Percentiles rank a stretch among this genome's conserved stretches.
phyloP scores from a whole-genome alignment of 2,888 invertebrate genomes.

The Pegoplata infirma region DNA sequence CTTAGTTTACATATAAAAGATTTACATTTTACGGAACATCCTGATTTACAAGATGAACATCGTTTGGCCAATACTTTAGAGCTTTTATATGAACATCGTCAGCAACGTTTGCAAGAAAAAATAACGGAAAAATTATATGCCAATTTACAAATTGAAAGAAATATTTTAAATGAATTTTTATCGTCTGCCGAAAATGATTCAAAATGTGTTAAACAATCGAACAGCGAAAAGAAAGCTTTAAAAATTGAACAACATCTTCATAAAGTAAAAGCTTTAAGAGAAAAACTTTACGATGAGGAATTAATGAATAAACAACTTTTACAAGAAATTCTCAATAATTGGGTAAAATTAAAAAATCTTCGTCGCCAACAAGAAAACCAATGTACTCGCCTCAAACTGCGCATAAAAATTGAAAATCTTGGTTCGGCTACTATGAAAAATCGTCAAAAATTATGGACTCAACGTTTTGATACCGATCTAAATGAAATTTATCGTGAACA shows the following conservation, averaged over 20 bases:
- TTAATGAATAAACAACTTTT: constrained; percentile 79
- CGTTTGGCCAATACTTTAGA: constrained; percentile 82
- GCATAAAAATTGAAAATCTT: constrained; percentile 79
- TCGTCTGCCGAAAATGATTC: constrained; percentile 59
- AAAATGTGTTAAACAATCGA: neutral
- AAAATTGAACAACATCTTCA: constrained; percentile 67
- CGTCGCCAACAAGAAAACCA: constrained; percentile 82
- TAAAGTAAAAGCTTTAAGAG: constrained; percentile 79
- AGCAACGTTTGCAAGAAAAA: constrained; percentile 64
- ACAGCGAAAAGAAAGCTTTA: constrained; percentile 40
- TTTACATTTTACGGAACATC: constrained; percentile 80
- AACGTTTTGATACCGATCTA: constrained; percentile 82
- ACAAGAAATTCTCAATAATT: constrained; percentile 80
- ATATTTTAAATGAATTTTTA: constrained; percentile 71
- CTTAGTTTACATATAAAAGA: constrained; percentile 70
- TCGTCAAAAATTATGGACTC: constrained; percentile 81
- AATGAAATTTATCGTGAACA: constrained; percentile 81
- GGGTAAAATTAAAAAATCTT: constrained; percentile 85
- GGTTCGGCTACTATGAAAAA: constrained; percentile 72
- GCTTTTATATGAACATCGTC: constrained; percentile 78
- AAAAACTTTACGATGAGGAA: constrained; percentile 80
- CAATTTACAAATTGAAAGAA: constrained; percentile 74
- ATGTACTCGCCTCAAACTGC: constrained; percentile 82
- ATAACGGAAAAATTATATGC: constrained; percentile 68
- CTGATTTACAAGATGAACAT: constrained; percentile 84